Conservation (phyloP, 2,797 vertebrate genomes). For the Oryzias dopingdopingensis region DNA sequence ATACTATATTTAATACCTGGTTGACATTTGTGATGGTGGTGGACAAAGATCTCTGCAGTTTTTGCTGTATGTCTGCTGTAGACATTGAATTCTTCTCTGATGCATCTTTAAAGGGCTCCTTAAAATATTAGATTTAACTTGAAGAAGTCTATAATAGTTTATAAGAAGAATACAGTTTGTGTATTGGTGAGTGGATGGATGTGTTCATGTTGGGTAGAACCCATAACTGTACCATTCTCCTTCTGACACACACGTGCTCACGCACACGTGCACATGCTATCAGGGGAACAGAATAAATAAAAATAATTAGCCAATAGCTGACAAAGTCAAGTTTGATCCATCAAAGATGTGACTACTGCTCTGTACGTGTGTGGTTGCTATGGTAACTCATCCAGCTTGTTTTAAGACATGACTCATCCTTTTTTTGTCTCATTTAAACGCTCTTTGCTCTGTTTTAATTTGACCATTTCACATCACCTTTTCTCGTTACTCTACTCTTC, state of each 20-base stretch:
- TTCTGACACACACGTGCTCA: conserved; percentile 1
- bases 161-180: too few relatives aligned
- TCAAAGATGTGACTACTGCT: conserved; percentile 35
- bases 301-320: conserved; percentile 29
- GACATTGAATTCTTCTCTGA: too few relatives aligned
- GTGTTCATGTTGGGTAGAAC: background rate
- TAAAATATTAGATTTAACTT: too few relatives aligned
- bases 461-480: background rate
- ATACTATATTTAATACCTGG: too few relatives aligned
- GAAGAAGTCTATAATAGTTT: too few relatives aligned
- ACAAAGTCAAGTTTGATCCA: conserved; percentile 35
- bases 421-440: conserved; percentile 1
- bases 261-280: background rate
- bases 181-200: background rate
- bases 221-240: background rate
- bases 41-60: too few relatives aligned
- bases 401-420: conserved; percentile 16
- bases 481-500: background rate
- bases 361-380: conserved; percentile 38
- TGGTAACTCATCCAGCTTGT: conserved; percentile 34
- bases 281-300: conserved; percentile 29
- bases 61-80: too few relatives aligned
- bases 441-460: background rate
- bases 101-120: too few relatives aligned
- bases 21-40: too few relatives aligned